A percentile compares a stretch with the other conserved stretches of the same genome.
Evolutionary conservation across 2,113 vertebrate genomes (phyloP).

Genomic region (Callopanchax toddi): DNA sequence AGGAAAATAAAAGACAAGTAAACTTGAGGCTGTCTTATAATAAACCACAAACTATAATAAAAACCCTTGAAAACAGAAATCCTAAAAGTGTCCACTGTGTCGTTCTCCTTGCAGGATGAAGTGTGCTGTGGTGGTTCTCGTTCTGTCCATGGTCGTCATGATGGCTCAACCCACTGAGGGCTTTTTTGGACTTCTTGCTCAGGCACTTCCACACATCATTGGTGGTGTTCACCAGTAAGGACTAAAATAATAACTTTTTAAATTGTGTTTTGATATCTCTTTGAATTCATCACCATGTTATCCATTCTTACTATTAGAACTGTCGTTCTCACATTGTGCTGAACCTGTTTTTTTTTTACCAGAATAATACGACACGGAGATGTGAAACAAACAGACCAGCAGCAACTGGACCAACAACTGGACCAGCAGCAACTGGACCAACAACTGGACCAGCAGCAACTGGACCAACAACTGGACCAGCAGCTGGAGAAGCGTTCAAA

Average conservation of each 20-base stretch:
- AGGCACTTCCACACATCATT: background rate
- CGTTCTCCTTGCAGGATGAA: slow-evolving; percentile 14
- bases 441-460: background rate
- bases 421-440: background rate
- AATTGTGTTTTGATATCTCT: too few species aligned
- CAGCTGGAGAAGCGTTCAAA: background rate
- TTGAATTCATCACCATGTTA: too few species aligned
- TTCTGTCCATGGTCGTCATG: slow-evolving; percentile 10
- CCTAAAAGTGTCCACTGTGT: background rate
- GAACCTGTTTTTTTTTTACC: background rate
- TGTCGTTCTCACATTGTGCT: background rate
- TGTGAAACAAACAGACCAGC: background rate
- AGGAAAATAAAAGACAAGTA: too few species aligned
- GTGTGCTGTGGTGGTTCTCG: background rate
- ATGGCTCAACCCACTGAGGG: slow-evolving; percentile 22
- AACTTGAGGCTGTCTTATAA: too few species aligned
- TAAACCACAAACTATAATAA: too few species aligned
- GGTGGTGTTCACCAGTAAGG: slow-evolving; percentile 2
- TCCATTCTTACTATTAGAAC: background rate
- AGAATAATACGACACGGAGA: background rate
- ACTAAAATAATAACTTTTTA: too few species aligned
- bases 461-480: background rate
- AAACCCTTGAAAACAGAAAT: too few species aligned
- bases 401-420: background rate
- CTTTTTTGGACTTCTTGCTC: background rate